Base-by-base conservation (phyloP, 35 echinoderm and acorn worm species). In the Apostichopus parvimensis region DNA sequence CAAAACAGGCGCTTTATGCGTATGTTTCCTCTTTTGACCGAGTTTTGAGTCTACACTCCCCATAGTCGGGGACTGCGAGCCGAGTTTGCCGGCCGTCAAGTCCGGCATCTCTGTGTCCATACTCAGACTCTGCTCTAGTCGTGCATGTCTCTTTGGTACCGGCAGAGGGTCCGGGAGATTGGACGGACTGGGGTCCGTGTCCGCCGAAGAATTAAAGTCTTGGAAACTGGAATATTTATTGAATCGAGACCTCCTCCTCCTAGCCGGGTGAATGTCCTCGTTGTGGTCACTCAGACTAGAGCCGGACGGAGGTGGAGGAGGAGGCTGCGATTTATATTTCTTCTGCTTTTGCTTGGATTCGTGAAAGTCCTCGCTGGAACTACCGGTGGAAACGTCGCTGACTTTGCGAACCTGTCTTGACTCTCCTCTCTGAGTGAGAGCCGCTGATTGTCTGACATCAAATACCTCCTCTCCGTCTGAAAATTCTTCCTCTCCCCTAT, bases 391-490 rank as follows among this genome's bases (percentile, higher is more conserved):
- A 66, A 97, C 84, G 62, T 97, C 95, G 73, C 95, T 97, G 17
- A 87, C 93, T 92, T 97, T 97, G 14, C 93, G 93, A 1, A 60
- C 79, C 57, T 88, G 78, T 83, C 83, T 87, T 13, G 80, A 68
- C 54, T 92, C 88, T 25, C 61, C 53, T 86, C 90, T 92, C 28
- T 87, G 81, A 81, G 56, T 28, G 17, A 58, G 93, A 24, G 79
- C 77, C 24, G 56, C 57, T 17, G 71, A 73, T 56, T 83, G 91
- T 57, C 73, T 81, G 14, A 78, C 58, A 26, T 91, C 86, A 93
- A 93, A 97, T 64, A 94, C 94, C 18, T 97, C 95, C 78, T 96
- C 95, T 57, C 87, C 94, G 26, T 96, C 95, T 0, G 95, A 97
- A 1, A 97, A 78, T 52, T 97, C 95, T 17, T 96, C 95, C 11